These are phyloP conservation scores for Gopherus flavomarginatus DNA, from an alignment of 2,113 vertebrate species.

Conservation along the genomic window DNA sequence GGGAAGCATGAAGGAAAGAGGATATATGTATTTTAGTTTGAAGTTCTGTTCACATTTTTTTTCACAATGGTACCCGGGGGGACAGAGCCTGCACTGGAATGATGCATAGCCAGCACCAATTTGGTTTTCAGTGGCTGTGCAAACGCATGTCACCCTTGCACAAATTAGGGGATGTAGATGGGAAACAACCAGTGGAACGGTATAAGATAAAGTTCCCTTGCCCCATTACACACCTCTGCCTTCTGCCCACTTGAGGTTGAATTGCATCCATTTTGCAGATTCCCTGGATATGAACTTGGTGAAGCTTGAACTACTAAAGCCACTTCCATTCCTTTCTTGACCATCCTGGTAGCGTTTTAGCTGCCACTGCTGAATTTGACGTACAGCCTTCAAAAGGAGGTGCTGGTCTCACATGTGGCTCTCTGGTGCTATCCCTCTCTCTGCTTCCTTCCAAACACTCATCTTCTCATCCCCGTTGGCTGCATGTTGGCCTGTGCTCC, in stretches of 20 bases:
- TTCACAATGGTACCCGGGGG: not conserved
- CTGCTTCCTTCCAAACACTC: not conserved
- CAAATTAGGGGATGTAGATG: not conserved
- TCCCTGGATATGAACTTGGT: fast-evolving
- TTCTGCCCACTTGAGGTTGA: fast-evolving
- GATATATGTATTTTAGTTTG: not conserved
- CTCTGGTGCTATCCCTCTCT: fast-evolving
- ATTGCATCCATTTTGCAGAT: fast-evolving
- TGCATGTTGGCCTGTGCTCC: not conserved
- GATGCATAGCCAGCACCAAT: fast-evolving
- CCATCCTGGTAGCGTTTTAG: not conserved
- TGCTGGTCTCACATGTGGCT: not conserved
- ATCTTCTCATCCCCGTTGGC: fast-evolving
- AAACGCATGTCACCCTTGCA: not conserved
- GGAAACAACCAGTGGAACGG: fast-evolving
- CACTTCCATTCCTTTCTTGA: fast-evolving
- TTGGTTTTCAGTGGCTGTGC: not conserved
- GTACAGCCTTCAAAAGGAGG: no score
- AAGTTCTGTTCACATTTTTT: not conserved
- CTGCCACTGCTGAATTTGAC: fast-evolving
- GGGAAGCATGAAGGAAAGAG: not conserved
- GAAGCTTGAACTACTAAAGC: fast-evolving
- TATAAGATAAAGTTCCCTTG: not conserved
- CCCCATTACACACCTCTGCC: fast-evolving
- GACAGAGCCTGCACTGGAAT: not conserved